Evolutionary conservation across 2,113 vertebrate genomes (phyloP).

Genomic region (Nothocercus nigrocapillus): DNA sequence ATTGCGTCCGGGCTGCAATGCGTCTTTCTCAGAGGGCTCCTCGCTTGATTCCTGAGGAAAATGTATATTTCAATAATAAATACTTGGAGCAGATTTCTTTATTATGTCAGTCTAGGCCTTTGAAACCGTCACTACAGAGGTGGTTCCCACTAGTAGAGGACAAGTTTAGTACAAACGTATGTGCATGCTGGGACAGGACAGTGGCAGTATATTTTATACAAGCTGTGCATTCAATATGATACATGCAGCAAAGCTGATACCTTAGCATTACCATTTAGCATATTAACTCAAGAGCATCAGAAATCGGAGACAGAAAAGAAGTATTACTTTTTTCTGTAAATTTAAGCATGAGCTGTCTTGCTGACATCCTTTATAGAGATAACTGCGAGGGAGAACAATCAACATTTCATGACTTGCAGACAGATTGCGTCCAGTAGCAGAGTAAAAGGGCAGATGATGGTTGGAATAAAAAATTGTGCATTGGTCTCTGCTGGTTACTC

Average conservation of each 20-base stretch:
- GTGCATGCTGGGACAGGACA: accelerated
- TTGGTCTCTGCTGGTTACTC: neutral
- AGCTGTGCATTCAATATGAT: neutral
- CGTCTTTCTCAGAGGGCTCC: constrained; percentile 88
- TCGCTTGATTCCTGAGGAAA: constrained; percentile 77
- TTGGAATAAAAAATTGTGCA: neutral
- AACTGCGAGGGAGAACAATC: neutral
- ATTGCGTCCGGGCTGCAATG: constrained; percentile 85
- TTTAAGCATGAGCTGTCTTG: neutral
- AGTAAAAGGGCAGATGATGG: neutral
- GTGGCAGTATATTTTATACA: neutral
- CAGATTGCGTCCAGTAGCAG: neutral
- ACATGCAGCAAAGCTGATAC: neutral
- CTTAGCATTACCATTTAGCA: neutral
- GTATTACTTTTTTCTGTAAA: neutral
- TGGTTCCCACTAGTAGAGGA: neutral
- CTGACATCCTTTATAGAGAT: neutral
- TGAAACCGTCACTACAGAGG: neutral
- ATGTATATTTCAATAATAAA: neutral
- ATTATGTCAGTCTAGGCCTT: neutral
- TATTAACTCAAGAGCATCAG: neutral
- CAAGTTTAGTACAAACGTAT: neutral
- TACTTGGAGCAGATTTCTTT: neutral
- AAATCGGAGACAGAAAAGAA: constrained; percentile 18
- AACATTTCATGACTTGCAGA: neutral